Conservation (phyloP, 1,140 invertebrate genomes). For the Drosophila grimshawi region DNA sequence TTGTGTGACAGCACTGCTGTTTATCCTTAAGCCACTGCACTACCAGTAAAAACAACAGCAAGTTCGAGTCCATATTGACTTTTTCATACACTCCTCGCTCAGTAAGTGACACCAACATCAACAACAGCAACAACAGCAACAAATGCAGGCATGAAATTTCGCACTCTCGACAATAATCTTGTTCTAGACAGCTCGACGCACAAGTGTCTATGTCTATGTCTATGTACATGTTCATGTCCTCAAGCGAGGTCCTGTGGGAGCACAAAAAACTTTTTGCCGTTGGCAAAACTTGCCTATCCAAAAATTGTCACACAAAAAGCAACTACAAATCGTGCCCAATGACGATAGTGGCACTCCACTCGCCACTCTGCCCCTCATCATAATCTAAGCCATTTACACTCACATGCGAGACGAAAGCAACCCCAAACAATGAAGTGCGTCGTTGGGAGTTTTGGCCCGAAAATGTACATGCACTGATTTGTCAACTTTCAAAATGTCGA, state of each 20-base stretch:
- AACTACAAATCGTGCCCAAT: conserved; percentile 73
- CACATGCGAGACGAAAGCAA: conserved; percentile 35
- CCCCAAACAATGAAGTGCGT: conserved; percentile 27
- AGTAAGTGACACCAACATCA: conserved; percentile 65
- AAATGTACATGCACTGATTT: conserved; percentile 75
- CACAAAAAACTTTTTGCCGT: conserved; percentile 61
- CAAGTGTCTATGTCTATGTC: conserved; percentile 45
- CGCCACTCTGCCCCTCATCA: conserved; percentile 3
- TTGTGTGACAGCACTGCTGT: background rate
- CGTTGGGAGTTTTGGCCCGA: background rate
- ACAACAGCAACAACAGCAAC: conserved; percentile 29
- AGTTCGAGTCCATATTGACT: conserved; percentile 46
- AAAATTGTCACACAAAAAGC: conserved; percentile 69
- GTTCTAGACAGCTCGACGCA: conserved; percentile 33
- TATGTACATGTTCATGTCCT: conserved; percentile 18
- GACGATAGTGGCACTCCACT: conserved; percentile 1
- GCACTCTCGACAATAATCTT: conserved; percentile 76
- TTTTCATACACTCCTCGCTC: conserved; percentile 30
- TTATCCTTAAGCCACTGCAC: background rate
- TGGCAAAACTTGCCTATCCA: conserved; percentile 54
- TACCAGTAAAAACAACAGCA: conserved; percentile 8
- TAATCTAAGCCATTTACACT: background rate
- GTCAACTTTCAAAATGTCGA: conserved; percentile 82
- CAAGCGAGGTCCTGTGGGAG: conserved; percentile 69
- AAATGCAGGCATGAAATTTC: conserved; percentile 80